Conservation (phyloP, 2,113 vertebrate species). For the Plectropomus leopardus region DNA sequence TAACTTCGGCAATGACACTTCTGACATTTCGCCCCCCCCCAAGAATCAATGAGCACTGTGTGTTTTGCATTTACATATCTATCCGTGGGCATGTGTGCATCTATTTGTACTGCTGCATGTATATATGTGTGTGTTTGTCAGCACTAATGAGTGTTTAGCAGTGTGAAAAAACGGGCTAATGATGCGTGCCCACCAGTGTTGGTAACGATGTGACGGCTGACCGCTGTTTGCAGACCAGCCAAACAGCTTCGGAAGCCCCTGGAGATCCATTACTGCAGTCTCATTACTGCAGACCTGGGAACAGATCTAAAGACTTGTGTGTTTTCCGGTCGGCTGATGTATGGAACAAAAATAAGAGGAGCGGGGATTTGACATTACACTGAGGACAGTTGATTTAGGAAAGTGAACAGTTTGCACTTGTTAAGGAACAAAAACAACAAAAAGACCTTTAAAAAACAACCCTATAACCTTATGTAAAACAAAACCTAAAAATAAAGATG, state of each 20-base stretch:
- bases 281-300: constrained; percentile 68
- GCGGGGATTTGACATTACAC: neutral
- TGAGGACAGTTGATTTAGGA: neutral
- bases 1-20: constrained; percentile 40
- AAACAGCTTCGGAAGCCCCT: constrained; percentile 37
- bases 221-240: constrained; percentile 52
- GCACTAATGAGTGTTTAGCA: constrained; percentile 70
- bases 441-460: neutral
- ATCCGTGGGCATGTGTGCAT: neutral
- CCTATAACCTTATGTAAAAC: neutral
- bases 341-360: constrained; percentile 29
- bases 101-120: neutral
- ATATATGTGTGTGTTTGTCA: constrained; percentile 33
- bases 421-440: neutral
- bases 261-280: constrained; percentile 57
- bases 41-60: constrained; percentile 49
- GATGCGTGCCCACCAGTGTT: constrained; percentile 63
- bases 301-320: constrained; percentile 33
- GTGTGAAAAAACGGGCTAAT: constrained; percentile 69
- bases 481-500: neutral
- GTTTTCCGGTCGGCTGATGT: constrained; percentile 17
- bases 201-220: constrained; percentile 41
- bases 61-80: constrained; percentile 40
- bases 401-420: neutral
- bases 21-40: constrained; percentile 52